A percentile compares a stretch with the other conserved stretches of the same genome.
Conservation (phyloP, 1,140 invertebrate genomes). For the Scaptomyza pallida region DNA sequence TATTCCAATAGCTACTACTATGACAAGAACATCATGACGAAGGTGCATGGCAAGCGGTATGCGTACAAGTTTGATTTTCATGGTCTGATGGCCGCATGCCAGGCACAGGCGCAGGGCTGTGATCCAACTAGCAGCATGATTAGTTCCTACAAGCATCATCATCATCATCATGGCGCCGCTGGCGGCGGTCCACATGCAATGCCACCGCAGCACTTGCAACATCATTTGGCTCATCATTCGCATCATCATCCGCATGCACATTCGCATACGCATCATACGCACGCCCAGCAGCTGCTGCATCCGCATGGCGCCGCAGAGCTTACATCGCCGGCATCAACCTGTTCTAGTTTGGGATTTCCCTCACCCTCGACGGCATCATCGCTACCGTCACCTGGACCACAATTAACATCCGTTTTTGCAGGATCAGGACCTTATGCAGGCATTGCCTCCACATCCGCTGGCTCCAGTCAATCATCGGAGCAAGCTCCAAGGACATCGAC, state of each 20-base stretch:
- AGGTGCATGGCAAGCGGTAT: slow-evolving; percentile 96
- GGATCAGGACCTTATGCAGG: slow-evolving; percentile 37
- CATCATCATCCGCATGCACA: slow-evolving; percentile 62
- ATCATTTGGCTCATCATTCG: slow-evolving; percentile 64
- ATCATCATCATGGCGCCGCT: slow-evolving; percentile 57
- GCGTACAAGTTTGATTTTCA: slow-evolving; percentile 97
- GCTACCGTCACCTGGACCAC: slow-evolving; percentile 81
- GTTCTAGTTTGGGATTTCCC: slow-evolving; percentile 77
- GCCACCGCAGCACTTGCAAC: slow-evolving; percentile 58
- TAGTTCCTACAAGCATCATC: slow-evolving; percentile 72
- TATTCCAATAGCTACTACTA: slow-evolving; percentile 94
- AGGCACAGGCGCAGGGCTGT: slow-evolving; percentile 88
- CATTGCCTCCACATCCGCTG: slow-evolving; percentile 6
- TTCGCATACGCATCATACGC: slow-evolving; percentile 42
- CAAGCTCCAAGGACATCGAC: slow-evolving; percentile 30
- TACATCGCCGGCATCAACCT: slow-evolving; percentile 59
- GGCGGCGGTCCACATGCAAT: slow-evolving; percentile 48
- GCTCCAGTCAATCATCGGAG: slow-evolving; percentile 14
- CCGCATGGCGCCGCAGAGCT: slow-evolving; percentile 43
- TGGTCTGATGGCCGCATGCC: slow-evolving; percentile 92
- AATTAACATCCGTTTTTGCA: slow-evolving; percentile 78
- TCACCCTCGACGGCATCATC: slow-evolving; percentile 71
- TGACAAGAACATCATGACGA: slow-evolving; percentile 99
- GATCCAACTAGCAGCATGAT: slow-evolving; percentile 76
- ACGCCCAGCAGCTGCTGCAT: slow-evolving; percentile 48